Base-by-base conservation (phyloP, 2,888 invertebrate genomes). In the Morpho deidamia region DNA sequence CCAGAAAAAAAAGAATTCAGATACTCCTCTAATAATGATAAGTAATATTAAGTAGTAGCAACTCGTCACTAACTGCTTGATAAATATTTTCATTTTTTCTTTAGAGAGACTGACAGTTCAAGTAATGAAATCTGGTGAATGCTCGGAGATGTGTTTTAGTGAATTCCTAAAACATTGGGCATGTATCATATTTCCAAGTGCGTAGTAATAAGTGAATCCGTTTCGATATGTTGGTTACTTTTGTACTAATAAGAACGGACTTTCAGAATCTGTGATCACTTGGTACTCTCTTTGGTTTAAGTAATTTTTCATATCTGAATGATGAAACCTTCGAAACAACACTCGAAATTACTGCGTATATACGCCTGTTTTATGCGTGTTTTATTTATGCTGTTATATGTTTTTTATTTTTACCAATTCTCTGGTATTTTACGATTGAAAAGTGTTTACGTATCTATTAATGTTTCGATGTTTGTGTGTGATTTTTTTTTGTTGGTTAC, bases 211-310 rank as follows among this genome's bases (percentile, higher is more conserved):
- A 74, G 82, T 69, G 67, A 76, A 78, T 79, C 84, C 84, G 85
- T 84, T 78, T 79, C 77, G 70, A 68, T 68, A 69, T 68, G 66
- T 83, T 84, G 72, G 80, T 83, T 82, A 79, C 78, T 80, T 78
- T 78, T 80, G 79, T 83, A 80, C 83, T 69, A 73, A 83, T 71
- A 76, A 72, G 78, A 80, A 72, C 86, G 86, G 86, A 80, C 70
- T 78, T 78, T 86, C 83, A 78, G 74, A 86, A 88, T 88, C 88
- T 88, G 88, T 89, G 88, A 89, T 88, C 83, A 87, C 83, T 79
- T 87, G 83, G 88, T 89, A 89, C 89, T 89, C 89, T 88, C 86
- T 88, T 75, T 78, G 76, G 81, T 76, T 84, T 83, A 86, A 84
- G 83, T 81, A 78, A 72, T 81, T 82, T 83, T 81, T 81, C 76